These are phyloP conservation scores for Arion vulgaris DNA, from an alignment of 1,140 invertebrate species.

Conservation along the genomic window DNA sequence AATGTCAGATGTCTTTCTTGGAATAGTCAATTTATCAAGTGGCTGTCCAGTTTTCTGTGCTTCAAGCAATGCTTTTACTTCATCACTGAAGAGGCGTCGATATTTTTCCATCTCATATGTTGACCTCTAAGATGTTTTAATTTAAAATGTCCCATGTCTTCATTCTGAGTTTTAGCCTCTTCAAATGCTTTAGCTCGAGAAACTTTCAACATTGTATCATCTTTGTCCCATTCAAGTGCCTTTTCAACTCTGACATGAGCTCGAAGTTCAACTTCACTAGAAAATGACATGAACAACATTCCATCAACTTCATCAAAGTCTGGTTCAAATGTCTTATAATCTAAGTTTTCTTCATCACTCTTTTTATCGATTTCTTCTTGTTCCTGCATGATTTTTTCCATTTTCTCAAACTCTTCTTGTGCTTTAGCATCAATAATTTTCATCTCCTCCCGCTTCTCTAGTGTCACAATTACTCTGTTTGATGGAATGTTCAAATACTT, in stretches of 20 bases:
- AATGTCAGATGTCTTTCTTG: conserved; percentile 61
- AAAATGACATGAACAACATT: conserved; percentile 65
- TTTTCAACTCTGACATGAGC: conserved; percentile 64
- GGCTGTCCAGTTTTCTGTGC: conserved; percentile 40
- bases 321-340: conserved; percentile 53
- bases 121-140: conserved; percentile 59
- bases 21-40: conserved; percentile 9
- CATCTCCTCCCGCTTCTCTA: conserved; percentile 38
- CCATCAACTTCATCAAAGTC: conserved; percentile 69
- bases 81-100: conserved; percentile 55
- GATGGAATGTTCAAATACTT: conserved; percentile 34
- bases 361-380: conserved; percentile 13
- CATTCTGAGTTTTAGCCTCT: conserved; percentile 32
- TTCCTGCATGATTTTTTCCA: conserved; percentile 25
- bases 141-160: conserved; percentile 43
- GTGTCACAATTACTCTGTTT: conserved; percentile 46
- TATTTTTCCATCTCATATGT: conserved; percentile 64
- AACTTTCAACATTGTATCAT: conserved; percentile 42
- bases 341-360: conserved; percentile 21
- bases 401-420: conserved; percentile 47
- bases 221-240: conserved; percentile 55
- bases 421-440: conserved; percentile 46
- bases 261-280: conserved; percentile 55
- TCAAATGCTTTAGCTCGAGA: conserved; percentile 47
- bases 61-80: conserved; percentile 48